phyloP scores from a whole-genome alignment of 1,140 invertebrate genomes.

The Zophobas atratus region DNA sequence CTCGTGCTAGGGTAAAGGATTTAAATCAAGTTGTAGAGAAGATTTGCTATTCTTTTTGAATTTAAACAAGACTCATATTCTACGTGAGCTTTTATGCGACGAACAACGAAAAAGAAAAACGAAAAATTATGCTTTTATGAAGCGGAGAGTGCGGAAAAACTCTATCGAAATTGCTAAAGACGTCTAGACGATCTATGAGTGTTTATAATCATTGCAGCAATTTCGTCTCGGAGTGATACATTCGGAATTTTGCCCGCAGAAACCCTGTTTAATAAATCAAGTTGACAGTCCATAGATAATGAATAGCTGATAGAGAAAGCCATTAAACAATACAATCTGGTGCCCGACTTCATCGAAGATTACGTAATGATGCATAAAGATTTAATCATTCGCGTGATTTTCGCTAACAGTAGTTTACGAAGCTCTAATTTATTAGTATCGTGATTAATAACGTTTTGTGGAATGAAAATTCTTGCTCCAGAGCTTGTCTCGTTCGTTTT shows the following conservation, averaged over 20 bases:
- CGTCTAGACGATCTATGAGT: too few species aligned
- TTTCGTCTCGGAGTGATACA: background rate
- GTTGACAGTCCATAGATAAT: constrained; percentile 17
- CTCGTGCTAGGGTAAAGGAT: background rate
- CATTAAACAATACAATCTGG: constrained; percentile 22
- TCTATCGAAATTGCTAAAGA: too few species aligned
- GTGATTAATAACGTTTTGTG: background rate
- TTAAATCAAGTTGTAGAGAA: constrained; percentile 10
- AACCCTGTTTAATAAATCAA: background rate
- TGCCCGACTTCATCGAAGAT: constrained; percentile 7
- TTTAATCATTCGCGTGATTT: constrained; percentile 12
- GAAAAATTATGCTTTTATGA: too few species aligned
- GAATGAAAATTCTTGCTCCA: background rate
- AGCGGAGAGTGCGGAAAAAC: too few species aligned
- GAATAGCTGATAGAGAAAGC: constrained; percentile 13
- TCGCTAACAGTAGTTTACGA: background rate
- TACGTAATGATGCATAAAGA: constrained; percentile 22
- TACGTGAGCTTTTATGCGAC: too few species aligned
- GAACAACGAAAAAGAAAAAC: too few species aligned
- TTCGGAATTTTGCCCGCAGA: background rate
- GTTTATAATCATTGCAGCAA: too few species aligned
- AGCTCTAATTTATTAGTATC: background rate
- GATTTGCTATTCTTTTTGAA: constrained; percentile 23
- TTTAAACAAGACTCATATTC: background rate
- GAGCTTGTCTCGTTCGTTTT: background rate